A percentile compares a stretch with the other conserved stretches of the same genome.
Conservation (phyloP, 2,113 vertebrate species). For the Thryonomys swinderianus region DNA sequence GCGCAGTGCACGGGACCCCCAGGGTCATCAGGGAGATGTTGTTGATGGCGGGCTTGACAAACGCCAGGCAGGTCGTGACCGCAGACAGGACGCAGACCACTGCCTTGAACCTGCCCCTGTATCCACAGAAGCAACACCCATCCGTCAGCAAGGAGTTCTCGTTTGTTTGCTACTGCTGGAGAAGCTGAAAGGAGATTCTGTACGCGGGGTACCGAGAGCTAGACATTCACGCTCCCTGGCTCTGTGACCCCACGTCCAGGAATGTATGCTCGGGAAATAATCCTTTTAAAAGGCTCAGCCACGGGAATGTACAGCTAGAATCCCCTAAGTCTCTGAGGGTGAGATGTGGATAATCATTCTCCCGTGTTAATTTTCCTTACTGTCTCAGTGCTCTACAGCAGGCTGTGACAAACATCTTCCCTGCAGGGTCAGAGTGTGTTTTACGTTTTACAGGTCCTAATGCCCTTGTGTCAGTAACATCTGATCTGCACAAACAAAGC, state of each 20-base stretch:
- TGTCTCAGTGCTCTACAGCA: not conserved
- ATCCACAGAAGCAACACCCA: conserved; percentile 49
- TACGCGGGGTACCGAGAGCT: not conserved
- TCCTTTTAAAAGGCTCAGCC: conserved; percentile 9
- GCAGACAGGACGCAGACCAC: conserved; percentile 95
- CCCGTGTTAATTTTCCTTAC: not conserved
- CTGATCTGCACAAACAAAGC: not conserved
- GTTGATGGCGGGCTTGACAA: conserved; percentile 97
- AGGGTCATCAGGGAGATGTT: conserved; percentile 96
- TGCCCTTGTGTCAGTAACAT: not conserved
- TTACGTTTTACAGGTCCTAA: not conserved
- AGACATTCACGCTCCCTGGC: not conserved
- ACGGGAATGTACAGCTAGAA: not conserved
- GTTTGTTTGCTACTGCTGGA: too few relatives aligned
- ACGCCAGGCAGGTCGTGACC: conserved; percentile 94
- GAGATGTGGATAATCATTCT: not conserved
- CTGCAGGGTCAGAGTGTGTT: not conserved
- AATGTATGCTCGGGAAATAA: not conserved
- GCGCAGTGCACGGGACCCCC: conserved; percentile 94
- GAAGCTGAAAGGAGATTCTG: not conserved
- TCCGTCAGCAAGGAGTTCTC: not conserved
- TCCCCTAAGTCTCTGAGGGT: not conserved
- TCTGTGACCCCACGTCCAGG: not conserved
- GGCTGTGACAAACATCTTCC: not conserved
- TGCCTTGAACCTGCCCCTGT: conserved; percentile 95